These are phyloP conservation scores for Cryptotermes secundus DNA, from an alignment of 1,140 invertebrate species.

Conservation along the genomic window DNA sequence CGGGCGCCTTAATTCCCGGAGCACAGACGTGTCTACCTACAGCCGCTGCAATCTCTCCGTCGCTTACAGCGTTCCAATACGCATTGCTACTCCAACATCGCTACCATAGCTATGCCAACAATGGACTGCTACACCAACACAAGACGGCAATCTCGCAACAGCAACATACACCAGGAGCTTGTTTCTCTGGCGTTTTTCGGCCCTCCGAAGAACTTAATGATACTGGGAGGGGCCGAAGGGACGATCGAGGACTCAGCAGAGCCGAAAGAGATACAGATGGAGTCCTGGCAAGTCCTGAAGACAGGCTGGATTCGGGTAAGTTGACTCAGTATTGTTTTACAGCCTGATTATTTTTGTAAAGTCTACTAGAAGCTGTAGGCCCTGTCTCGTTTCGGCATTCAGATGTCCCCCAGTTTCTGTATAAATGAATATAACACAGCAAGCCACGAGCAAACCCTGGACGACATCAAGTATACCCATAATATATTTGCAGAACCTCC, in stretches of 20 bases:
- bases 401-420: too few species aligned
- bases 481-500: too few species aligned
- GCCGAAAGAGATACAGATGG: not conserved
- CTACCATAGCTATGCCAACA: slow-evolving; percentile 19
- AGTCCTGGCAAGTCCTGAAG: not conserved
- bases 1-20: not conserved
- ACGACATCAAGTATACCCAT: too few species aligned
- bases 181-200: not conserved
- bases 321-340: not conserved
- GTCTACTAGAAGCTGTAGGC: too few species aligned
- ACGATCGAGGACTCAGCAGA: not conserved
- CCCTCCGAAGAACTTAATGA: not conserved
- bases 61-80: slow-evolving; percentile 30
- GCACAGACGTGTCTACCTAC: not conserved
- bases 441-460: too few species aligned
- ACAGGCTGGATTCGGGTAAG: not conserved
- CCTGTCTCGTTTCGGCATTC: too few species aligned
- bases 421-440: too few species aligned
- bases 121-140: not conserved
- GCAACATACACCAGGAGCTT: not conserved
- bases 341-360: too few species aligned
- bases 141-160: not conserved
- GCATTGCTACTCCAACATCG: slow-evolving; percentile 32
- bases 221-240: not conserved
- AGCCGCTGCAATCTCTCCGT: not conserved